Conservation (phyloP, 2,113 vertebrate genomes). For the Tachycineta bicolor region DNA sequence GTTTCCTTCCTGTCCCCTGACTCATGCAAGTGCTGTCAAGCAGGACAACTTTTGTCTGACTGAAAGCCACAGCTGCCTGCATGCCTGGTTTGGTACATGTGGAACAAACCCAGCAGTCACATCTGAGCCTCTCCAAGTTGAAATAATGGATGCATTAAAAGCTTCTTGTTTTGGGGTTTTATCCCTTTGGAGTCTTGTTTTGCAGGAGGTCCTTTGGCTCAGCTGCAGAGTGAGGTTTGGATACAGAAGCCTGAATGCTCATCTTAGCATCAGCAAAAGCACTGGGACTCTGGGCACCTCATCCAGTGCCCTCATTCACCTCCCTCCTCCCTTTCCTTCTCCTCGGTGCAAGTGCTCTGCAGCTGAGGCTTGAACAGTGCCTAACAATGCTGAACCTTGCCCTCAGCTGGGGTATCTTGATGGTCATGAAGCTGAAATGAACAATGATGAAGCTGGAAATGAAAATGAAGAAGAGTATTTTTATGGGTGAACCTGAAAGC, state of each 20-base stretch:
- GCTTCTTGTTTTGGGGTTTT: neutral
- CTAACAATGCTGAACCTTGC: neutral
- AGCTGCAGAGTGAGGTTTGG: neutral
- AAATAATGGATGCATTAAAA: neutral
- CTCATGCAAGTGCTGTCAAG: neutral
- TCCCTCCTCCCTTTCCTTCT: neutral
- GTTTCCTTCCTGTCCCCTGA: neutral
- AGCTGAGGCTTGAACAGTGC: neutral
- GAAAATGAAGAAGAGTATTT: neutral
- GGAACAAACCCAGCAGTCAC: neutral
- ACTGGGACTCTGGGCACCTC: neutral
- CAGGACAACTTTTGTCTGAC: neutral
- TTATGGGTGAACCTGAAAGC: neutral
- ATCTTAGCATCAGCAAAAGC: neutral
- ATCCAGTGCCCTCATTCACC: neutral
- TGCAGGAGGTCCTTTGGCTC: neutral
- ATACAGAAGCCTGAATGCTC: neutral
- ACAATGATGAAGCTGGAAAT: neutral
- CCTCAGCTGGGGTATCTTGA: neutral
- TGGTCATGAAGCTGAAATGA: neutral
- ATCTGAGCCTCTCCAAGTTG: neutral
- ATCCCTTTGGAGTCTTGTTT: neutral
- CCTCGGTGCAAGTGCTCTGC: neutral
- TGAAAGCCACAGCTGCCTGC: neutral
- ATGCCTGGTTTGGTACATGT: rapidly evolving